Evolutionary conservation across 2,797 vertebrate species (phyloP).

Genomic region (Masticophis lateralis): DNA sequence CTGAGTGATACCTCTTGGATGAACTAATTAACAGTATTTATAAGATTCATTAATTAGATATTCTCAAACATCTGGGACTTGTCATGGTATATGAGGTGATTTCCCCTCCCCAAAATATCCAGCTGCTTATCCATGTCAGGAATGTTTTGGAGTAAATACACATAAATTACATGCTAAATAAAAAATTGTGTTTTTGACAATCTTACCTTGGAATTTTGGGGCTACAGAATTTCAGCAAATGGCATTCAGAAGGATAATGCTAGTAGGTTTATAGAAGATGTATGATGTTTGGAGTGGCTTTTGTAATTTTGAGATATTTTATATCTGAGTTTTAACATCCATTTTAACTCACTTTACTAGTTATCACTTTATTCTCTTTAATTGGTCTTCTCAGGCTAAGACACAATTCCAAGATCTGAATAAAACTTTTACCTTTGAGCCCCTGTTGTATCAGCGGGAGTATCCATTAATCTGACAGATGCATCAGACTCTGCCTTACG

Average conservation of each 20-base stretch:
- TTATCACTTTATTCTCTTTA: neutral
- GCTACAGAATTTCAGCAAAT: neutral
- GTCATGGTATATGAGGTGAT: neutral
- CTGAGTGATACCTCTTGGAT: neutral
- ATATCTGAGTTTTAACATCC: neutral
- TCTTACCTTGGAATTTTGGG: neutral
- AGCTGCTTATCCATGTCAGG: neutral
- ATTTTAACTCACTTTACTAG: neutral
- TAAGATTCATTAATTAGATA: neutral
- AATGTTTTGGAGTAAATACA: neutral
- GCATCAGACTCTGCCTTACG: neutral
- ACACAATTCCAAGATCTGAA: neutral
- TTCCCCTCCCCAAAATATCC: neutral
- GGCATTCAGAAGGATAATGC: neutral
- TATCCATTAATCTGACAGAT: neutral
- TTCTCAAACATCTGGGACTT: neutral
- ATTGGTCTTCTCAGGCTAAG: neutral
- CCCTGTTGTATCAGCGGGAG: neutral
- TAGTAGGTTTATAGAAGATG: neutral
- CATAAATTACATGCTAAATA: neutral
- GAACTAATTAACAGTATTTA: neutral
- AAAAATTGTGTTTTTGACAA: neutral
- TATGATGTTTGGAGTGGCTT: neutral
- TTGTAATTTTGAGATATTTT: neutral
- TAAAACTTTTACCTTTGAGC: neutral